Percentiles rank a stretch among this genome's conserved stretches.
Conservation (phyloP, 2,797 vertebrate genomes). For the Argyrosomus regius region DNA sequence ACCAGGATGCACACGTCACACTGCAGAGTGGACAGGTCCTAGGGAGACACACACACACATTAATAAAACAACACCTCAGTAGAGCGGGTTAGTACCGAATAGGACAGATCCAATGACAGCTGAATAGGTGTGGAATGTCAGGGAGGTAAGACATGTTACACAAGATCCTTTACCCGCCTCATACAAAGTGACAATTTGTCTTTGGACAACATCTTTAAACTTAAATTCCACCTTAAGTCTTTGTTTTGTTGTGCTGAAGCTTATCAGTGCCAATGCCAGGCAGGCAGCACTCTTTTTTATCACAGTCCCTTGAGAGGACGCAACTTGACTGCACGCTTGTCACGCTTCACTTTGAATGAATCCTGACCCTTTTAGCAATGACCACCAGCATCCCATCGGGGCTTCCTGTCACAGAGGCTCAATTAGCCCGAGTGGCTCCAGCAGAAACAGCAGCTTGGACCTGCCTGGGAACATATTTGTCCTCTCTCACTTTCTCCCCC, state of each 20-base stretch:
- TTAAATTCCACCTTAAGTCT: neutral
- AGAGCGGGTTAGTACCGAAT: neutral
- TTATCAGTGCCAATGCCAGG: conserved; percentile 4
- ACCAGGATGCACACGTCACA: conserved; percentile 93
- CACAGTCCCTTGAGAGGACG: conserved; percentile 50
- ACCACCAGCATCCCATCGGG: conserved; percentile 54
- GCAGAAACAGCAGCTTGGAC: conserved; percentile 58
- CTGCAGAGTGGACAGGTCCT: conserved; percentile 89
- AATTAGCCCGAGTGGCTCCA: conserved; percentile 67
- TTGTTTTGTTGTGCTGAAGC: conserved; percentile 1
- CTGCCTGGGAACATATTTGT: conserved; percentile 48
- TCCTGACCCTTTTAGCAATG: conserved; percentile 70
- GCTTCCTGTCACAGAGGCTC: conserved; percentile 70
- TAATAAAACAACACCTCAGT: conserved; percentile 39
- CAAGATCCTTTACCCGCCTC: conserved; percentile 18
- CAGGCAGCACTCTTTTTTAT: conserved; percentile 49
- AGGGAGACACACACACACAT: conserved; percentile 59
- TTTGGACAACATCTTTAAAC: conserved; percentile 18
- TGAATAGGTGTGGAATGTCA: conserved; percentile 43
- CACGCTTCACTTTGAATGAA: conserved; percentile 68
- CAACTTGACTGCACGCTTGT: conserved; percentile 39
- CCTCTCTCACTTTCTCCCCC: conserved; percentile 30
- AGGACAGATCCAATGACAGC: conserved; percentile 36
- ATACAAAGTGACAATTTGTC: conserved; percentile 10
- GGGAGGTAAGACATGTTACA: neutral